These are phyloP conservation scores for Aurelia sp. DNA, from an alignment of 30 jellyfish, hydroid and myxozoan species.

Conservation along the genomic window DNA sequence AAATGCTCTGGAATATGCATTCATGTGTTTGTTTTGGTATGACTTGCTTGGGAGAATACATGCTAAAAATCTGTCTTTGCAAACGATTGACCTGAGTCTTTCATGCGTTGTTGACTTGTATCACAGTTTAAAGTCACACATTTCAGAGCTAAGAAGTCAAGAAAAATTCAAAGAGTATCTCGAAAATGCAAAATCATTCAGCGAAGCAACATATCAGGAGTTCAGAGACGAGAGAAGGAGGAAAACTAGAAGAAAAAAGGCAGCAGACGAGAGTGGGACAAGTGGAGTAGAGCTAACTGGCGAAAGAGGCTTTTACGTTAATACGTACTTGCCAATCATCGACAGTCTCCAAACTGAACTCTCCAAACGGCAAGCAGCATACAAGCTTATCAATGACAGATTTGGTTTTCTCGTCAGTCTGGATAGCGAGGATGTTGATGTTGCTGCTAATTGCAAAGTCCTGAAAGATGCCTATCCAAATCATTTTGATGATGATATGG, in stretches of 20 bases:
- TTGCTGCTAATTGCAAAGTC: constrained; percentile 39
- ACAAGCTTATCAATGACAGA: constrained; percentile 60
- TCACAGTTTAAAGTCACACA: constrained; percentile 37
- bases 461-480: constrained; percentile 25
- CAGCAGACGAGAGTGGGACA: no score
- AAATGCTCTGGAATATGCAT: constrained; percentile 40
- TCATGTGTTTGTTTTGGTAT: constrained; percentile 59
- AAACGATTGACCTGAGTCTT: constrained; percentile 46
- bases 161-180: constrained; percentile 40
- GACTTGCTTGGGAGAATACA: constrained; percentile 66
- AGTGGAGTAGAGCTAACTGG: constrained; percentile 47
- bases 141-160: constrained; percentile 46
- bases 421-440: constrained; percentile 25
- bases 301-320: constrained; percentile 31
- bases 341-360: constrained; percentile 49
- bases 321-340: constrained; percentile 62
- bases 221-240: constrained; percentile 68
- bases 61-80: constrained; percentile 52
- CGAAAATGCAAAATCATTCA: constrained; percentile 55
- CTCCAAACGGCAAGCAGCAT: constrained; percentile 48
- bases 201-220: constrained; percentile 57
- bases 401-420: constrained; percentile 61
- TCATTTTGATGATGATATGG: constrained; percentile 28
- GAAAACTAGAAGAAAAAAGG: constrained; percentile 50
- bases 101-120: constrained; percentile 45